These are phyloP conservation scores for Ericerus pela DNA, from an alignment of 1,140 invertebrate species.

Conservation along the genomic window DNA sequence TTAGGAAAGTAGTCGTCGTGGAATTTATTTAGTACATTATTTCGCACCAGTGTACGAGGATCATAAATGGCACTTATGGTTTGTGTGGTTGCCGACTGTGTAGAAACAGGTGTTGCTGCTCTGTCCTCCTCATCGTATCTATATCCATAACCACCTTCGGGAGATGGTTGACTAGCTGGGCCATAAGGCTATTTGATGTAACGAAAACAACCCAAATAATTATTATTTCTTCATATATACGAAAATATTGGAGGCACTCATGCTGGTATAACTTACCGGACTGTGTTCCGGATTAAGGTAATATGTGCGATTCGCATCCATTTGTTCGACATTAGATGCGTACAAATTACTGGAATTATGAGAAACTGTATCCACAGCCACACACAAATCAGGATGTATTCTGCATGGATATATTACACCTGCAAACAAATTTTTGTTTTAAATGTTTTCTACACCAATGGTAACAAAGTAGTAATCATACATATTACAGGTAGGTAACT, in stretches of 20 bases:
- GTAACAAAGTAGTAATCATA: too few species aligned
- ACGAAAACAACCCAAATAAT: too few species aligned
- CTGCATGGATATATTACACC: slow-evolving; percentile 2
- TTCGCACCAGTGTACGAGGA: too few species aligned
- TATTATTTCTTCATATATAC: too few species aligned
- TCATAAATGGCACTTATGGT: neutral
- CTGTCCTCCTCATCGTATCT: neutral
- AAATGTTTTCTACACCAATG: too few species aligned
- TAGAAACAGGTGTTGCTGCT: neutral
- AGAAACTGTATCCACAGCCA: slow-evolving; percentile 4
- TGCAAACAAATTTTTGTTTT: neutral
- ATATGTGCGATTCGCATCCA: neutral
- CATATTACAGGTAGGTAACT: too few species aligned
- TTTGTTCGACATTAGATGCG: neutral
- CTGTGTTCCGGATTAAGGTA: neutral
- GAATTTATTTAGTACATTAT: too few species aligned
- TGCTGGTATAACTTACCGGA: neutral
- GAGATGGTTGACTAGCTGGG: neutral
- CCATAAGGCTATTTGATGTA: neutral
- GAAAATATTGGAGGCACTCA: too few species aligned
- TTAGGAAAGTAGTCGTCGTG: too few species aligned
- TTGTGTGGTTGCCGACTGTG: neutral
- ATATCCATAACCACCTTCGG: neutral
- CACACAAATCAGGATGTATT: slow-evolving; percentile 1
- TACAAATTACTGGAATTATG: slow-evolving; percentile 2